phyloP scores from a whole-genome alignment of 2,797 vertebrate species.

The Hapalemur alaotrensis region DNA sequence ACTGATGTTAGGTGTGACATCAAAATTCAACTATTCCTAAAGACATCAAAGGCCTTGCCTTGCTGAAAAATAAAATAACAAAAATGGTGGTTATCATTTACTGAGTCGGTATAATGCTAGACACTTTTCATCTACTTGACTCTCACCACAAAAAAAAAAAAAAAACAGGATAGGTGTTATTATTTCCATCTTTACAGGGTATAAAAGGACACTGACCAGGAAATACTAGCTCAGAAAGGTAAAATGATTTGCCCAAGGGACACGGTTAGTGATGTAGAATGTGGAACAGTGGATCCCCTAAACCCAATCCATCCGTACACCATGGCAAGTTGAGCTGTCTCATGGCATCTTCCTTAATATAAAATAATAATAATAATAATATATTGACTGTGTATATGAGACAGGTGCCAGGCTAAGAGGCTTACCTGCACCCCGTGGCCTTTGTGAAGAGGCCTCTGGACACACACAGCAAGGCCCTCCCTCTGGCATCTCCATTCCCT shows the following conservation, averaged over 20 bases:
- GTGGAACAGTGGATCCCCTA: background rate
- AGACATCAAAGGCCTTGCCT: background rate
- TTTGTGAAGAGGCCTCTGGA: background rate
- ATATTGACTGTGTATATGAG: background rate
- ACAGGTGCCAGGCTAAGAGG: background rate
- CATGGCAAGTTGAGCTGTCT: background rate
- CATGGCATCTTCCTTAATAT: background rate
- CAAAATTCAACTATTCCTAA: background rate
- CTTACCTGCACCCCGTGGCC: background rate
- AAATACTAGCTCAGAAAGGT: background rate
- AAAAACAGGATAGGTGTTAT: background rate
- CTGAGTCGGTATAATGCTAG: background rate
- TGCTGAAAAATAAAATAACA: background rate
- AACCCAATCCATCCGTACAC: background rate
- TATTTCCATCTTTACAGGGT: background rate
- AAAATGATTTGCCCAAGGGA: background rate
- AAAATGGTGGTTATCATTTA: background rate
- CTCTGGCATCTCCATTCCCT: background rate
- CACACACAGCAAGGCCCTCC: background rate
- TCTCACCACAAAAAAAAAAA: background rate
- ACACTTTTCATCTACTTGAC: background rate
- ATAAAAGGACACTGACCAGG: background rate
- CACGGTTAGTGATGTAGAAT: background rate
- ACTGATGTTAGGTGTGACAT: background rate
- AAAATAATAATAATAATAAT: background rate